Percentiles rank a stretch among this genome's conserved stretches.
phyloP scores from a whole-genome alignment of 2,888 invertebrate genomes.

The Mactromeris polynyma region DNA sequence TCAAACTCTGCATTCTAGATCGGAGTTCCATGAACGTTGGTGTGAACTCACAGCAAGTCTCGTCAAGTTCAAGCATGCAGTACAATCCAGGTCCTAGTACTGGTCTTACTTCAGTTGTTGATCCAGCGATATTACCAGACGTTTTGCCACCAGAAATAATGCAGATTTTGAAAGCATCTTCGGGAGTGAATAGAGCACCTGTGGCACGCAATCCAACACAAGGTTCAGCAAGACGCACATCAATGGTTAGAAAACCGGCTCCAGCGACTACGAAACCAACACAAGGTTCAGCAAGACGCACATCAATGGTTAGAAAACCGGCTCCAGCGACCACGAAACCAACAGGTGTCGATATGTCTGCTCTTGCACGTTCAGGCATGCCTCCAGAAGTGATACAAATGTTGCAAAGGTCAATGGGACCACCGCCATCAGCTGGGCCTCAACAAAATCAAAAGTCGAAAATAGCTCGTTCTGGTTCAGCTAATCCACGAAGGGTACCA shows the following conservation, averaged over 20 bases:
- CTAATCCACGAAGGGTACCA: background rate
- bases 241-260: background rate
- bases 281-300: background rate
- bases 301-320: background rate
- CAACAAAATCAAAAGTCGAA: constrained; percentile 7
- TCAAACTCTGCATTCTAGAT: constrained; percentile 31
- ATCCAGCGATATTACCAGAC: constrained; percentile 26
- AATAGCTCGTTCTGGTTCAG: background rate
- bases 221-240: background rate
- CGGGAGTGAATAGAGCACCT: background rate
- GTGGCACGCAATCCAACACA: background rate
- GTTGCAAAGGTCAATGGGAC: constrained; percentile 23
- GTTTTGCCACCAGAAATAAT: constrained; percentile 35
- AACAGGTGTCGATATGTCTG: background rate
- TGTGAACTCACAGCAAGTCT: background rate
- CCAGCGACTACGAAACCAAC: too few species aligned
- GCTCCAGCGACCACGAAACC: background rate
- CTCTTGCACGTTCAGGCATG: background rate
- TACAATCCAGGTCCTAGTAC: constrained; percentile 25
- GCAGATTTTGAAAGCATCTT: background rate
- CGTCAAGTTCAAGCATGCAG: background rate
- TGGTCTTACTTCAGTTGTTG: constrained; percentile 27
- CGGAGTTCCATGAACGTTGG: background rate
- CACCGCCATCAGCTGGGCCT: background rate
- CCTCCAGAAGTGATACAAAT: constrained; percentile 36